phyloP scores from a whole-genome alignment of 1,140 invertebrate species.

The Carposina sasakii region DNA sequence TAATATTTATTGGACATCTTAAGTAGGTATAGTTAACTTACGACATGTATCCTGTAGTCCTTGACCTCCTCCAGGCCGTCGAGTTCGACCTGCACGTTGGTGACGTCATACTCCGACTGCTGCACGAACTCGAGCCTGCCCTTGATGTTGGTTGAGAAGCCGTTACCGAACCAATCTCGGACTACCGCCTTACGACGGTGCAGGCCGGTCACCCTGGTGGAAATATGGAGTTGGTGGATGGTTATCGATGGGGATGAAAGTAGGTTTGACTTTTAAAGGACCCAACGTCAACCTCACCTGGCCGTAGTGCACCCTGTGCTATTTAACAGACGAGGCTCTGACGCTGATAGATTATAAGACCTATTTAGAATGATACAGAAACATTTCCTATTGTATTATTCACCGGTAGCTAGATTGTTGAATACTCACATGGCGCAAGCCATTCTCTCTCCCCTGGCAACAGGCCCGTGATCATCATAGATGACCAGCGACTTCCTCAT shows the following conservation, averaged over 20 bases:
- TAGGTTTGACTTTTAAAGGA: too few species aligned
- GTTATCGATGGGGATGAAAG: too few species aligned
- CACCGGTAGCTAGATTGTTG: not conserved
- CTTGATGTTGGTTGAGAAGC: constrained; percentile 74
- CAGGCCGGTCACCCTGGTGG: constrained; percentile 79
- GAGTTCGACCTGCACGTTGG: constrained; percentile 84
- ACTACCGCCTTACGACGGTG: constrained; percentile 88
- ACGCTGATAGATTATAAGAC: too few species aligned
- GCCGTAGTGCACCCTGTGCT: too few species aligned
- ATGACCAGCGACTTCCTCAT: constrained; percentile 90
- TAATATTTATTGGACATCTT: too few species aligned
- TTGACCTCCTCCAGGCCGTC: constrained; percentile 80
- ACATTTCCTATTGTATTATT: too few species aligned
- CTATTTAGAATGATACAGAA: too few species aligned
- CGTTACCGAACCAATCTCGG: constrained; percentile 90
- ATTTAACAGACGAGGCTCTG: too few species aligned
- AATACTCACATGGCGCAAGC: constrained; percentile 86
- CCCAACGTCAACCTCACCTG: too few species aligned
- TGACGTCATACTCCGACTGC: constrained; percentile 88
- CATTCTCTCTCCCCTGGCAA: constrained; percentile 88
- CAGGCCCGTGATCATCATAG: constrained; percentile 90
- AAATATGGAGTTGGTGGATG: constrained; percentile 14
- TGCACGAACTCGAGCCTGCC: constrained; percentile 89
- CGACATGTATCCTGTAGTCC: constrained; percentile 89
- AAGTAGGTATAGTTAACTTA: too few species aligned